Conservation (phyloP, 1,140 invertebrate genomes). For the Listronotus oregonensis region DNA sequence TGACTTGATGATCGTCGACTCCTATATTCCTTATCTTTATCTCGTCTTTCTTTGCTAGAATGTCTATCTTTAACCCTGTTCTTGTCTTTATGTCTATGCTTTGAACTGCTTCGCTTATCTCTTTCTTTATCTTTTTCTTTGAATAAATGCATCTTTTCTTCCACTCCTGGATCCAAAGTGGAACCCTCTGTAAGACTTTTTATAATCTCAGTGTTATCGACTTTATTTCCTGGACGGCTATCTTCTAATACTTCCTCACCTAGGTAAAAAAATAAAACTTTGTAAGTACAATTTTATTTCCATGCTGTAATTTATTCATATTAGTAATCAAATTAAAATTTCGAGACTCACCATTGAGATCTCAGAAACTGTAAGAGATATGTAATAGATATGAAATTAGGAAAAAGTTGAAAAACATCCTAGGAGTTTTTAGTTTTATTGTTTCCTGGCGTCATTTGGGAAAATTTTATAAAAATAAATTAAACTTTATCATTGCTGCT, state of each 20-base stretch:
- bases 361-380: no score
- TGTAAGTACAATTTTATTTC: no score
- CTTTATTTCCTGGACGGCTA: conserved; percentile 43
- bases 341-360: no score
- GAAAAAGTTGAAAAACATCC: no score
- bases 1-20: conserved; percentile 42
- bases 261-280: conserved; percentile 7
- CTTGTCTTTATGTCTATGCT: conserved; percentile 50
- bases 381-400: no score
- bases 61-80: conserved; percentile 49
- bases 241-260: conserved; percentile 54
- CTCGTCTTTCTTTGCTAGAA: conserved; percentile 50
- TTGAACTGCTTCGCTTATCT: conserved; percentile 49
- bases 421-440: no score
- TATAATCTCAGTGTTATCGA: conserved; percentile 51
- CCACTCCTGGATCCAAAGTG: conserved; percentile 38
- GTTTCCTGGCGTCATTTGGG: no score
- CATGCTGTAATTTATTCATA: no score
- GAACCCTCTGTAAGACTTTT: conserved; percentile 45
- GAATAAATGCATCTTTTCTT: conserved; percentile 27
- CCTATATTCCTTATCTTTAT: conserved; percentile 25
- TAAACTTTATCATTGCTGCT: no score
- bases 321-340: no score
- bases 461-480: no score
- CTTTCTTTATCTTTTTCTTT: conserved; percentile 48